A percentile compares a stretch with the other conserved stretches of the same genome.
These are phyloP conservation scores for Halictus ligatus DNA, from an alignment of 2,888 invertebrate genomes.

Conservation along the genomic window DNA sequence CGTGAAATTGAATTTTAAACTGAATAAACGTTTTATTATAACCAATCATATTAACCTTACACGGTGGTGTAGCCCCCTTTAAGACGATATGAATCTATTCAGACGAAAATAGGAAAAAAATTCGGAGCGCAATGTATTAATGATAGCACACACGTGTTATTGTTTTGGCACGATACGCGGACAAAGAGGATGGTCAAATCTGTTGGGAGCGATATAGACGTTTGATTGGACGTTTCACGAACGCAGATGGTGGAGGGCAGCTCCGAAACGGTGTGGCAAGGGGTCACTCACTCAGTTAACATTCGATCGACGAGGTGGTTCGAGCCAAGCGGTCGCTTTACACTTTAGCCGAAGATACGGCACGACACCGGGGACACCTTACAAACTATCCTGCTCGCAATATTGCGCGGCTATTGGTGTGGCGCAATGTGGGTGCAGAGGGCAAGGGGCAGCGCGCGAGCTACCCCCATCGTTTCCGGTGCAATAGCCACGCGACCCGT, in stretches of 20 bases:
- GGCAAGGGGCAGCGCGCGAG: slow-evolving; percentile 15
- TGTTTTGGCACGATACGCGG: not conserved
- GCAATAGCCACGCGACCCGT: slow-evolving; percentile 53
- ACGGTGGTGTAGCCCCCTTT: too few relatives aligned
- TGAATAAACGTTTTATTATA: too few relatives aligned
- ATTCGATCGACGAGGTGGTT: slow-evolving; percentile 35
- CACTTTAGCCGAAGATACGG: slow-evolving; percentile 24
- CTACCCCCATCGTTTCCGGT: slow-evolving; percentile 49
- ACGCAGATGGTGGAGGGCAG: not conserved
- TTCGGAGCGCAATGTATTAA: not conserved
- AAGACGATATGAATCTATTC: too few relatives aligned
- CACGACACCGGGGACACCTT: slow-evolving; percentile 7
- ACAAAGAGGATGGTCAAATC: not conserved
- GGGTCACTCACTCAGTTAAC: slow-evolving; percentile 26
- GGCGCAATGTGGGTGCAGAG: not conserved
- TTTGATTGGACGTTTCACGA: not conserved
- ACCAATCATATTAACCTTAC: too few relatives aligned
- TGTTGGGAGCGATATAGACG: not conserved
- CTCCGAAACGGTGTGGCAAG: not conserved
- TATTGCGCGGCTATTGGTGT: slow-evolving; percentile 30
- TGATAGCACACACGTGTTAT: not conserved
- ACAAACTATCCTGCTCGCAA: slow-evolving; percentile 33
- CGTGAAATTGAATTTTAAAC: too few relatives aligned
- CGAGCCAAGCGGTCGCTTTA: slow-evolving; percentile 9
- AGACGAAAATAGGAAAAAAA: not conserved